Evolutionary conservation across 1,140 invertebrate species (phyloP), one percentile per base, ranked within the genome.

Genomic region (Zaprionus ornatus): DNA sequence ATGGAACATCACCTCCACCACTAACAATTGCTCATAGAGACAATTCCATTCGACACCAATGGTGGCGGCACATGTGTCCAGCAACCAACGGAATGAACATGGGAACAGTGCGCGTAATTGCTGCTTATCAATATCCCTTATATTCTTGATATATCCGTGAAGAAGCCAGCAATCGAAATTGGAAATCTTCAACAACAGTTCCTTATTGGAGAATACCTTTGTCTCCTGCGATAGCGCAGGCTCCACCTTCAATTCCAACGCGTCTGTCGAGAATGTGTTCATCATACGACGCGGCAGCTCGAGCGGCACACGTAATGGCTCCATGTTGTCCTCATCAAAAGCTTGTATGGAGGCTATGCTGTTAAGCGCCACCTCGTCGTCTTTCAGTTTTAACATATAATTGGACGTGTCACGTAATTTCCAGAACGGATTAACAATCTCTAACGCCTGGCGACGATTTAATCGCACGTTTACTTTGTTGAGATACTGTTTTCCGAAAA

Each of bases 81-180:
- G 71, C 3, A 95, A 71, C 94, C 94, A 95, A 21, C 91, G 90
- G 70, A 94, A 95, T 79, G 82, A 93, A 15, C 75, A 42, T 2
- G 94, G 93, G 13, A 95, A 91, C 12, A 92, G 74, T 35, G 82
- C 80, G 0, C 94, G 82, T 32, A 93, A 40, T 32, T 92, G 74
- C 25, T 93, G 68, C 42, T 87, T 77, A 17, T 60, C 52, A n/a
- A 52, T 13, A 2, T 77, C 73, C 3, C 80, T 74, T 4, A 74
- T 48, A 3, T 25, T 65, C 1, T 25, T 2, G 17, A 59, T 50
- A 15, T 79, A 75, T 21, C 87, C 81, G 21, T 91, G 63, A 3
- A 92, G 64, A 1, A 91, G 74, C 93, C 93, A 93, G 55, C 80
- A 91, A 57, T 93, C 91, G 54, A 91, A 88, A 61, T 85, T 92